Evolutionary conservation across 1,140 invertebrate genomes (phyloP).

Genomic region (Camponotus floridanus): DNA sequence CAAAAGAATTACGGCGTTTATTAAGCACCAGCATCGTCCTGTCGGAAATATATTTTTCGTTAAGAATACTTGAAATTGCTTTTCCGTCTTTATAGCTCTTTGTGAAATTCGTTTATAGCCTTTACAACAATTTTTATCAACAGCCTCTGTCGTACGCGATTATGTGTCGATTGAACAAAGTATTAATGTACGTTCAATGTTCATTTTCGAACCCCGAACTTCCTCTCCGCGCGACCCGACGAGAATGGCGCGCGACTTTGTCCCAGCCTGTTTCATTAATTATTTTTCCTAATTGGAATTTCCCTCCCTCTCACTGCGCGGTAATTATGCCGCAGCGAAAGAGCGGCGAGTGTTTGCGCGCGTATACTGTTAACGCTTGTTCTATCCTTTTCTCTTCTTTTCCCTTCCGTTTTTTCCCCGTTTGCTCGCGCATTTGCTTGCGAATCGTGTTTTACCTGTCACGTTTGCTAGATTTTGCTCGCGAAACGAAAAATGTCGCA

Average conservation of each 20-base stretch:
- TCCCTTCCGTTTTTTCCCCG: neutral
- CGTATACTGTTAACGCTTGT: slow-evolving; percentile 16
- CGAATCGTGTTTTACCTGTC: slow-evolving; percentile 32
- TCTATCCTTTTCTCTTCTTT: neutral
- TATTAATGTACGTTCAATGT: slow-evolving; percentile 11
- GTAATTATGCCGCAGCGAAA: slow-evolving; percentile 22
- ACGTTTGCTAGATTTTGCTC: slow-evolving; percentile 5
- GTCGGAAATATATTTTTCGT: neutral
- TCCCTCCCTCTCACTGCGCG: neutral
- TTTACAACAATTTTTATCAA: slow-evolving; percentile 3
- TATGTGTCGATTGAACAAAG: neutral
- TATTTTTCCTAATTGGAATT: slow-evolving; percentile 59
- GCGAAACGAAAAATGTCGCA: slow-evolving; percentile 28
- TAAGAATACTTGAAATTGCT: slow-evolving; percentile 3
- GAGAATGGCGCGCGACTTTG: slow-evolving; percentile 4
- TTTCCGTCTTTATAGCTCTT: neutral
- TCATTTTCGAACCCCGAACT: neutral
- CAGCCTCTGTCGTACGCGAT: neutral
- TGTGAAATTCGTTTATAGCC: neutral
- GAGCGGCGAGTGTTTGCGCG: neutral
- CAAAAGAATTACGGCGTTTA: slow-evolving; percentile 24
- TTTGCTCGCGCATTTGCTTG: slow-evolving; percentile 16
- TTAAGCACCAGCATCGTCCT: neutral
- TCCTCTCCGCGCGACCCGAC: neutral
- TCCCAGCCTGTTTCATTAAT: slow-evolving; percentile 35